Evolutionary conservation across 2,113 vertebrate species (phyloP).

Genomic region (Paradoxurus hermaphroditus): DNA sequence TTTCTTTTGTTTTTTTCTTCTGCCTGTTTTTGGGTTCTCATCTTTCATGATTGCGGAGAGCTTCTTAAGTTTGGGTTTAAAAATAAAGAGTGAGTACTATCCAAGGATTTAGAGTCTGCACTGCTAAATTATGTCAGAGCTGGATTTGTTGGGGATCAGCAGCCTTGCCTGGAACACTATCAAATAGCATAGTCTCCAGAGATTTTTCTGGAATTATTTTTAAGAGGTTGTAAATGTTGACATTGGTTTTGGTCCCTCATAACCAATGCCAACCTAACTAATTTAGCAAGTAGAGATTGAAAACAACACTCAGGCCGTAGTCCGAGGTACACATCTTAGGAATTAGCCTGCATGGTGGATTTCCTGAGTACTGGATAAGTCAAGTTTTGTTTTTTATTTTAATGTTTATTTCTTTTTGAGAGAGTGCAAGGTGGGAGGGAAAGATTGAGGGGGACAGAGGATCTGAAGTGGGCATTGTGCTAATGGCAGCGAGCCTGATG

Average conservation of each 20-base stretch:
- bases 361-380: background rate
- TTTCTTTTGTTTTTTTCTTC: background rate
- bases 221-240: constrained; percentile 38
- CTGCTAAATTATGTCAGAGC: background rate
- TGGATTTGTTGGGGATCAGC: background rate
- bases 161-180: background rate
- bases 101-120: background rate
- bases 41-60: constrained; percentile 11
- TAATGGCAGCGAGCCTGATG: too few relatives aligned
- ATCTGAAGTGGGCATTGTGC: too few relatives aligned
- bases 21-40: background rate
- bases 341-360: background rate
- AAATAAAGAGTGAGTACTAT: background rate
- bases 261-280: background rate
- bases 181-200: background rate
- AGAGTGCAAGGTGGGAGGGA: too few relatives aligned
- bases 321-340: background rate
- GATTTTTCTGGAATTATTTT: constrained; percentile 46
- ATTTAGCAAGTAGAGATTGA: constrained; percentile 6
- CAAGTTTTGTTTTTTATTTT: background rate
- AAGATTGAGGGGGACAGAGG: too few relatives aligned
- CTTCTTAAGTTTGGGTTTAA: constrained; percentile 40
- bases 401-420: too few relatives aligned
- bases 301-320: background rate
- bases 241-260: constrained; percentile 20